phyloP scores from a whole-genome alignment of 2,113 vertebrate species.

The Brachyistius frenatus region DNA sequence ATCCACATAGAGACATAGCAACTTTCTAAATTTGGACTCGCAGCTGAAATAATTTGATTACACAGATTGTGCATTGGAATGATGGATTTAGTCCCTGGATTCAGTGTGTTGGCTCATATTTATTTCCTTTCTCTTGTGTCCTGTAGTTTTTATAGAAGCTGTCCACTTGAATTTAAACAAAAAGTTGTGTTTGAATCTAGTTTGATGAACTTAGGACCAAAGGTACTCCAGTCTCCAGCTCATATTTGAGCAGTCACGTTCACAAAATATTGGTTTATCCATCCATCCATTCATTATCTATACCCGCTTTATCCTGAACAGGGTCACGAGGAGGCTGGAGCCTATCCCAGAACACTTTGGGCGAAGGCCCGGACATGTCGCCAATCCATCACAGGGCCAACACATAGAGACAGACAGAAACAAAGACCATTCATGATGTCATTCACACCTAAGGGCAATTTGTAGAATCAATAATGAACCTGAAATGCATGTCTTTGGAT shows the following conservation, averaged over 20 bases:
- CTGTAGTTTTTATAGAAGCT: conserved; percentile 20
- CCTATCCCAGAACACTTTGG: too few species aligned
- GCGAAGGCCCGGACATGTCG: too few species aligned
- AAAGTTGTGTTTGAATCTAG: conserved; percentile 9
- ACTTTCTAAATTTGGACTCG: conserved; percentile 44
- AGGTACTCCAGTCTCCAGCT: background rate
- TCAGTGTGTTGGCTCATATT: conserved; percentile 14
- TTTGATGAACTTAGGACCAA: background rate
- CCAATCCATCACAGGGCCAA: too few species aligned
- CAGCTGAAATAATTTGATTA: conserved; percentile 60
- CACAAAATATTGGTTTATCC: background rate
- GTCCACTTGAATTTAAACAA: conserved; percentile 14
- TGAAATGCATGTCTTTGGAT: too few species aligned
- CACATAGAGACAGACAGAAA: too few species aligned
- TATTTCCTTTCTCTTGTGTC: conserved; percentile 23
- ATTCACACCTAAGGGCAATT: too few species aligned
- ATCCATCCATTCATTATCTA: too few species aligned
- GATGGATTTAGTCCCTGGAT: conserved; percentile 19
- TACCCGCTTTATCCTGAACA: too few species aligned
- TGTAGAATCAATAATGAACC: too few species aligned
- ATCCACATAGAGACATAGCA: conserved; percentile 16
- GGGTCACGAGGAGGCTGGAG: too few species aligned
- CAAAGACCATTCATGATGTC: too few species aligned
- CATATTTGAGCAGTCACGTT: conserved; percentile 4
- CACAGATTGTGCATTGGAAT: conserved; percentile 43